phyloP scores from a whole-genome alignment of 2,797 vertebrate genomes.

The Gymnocypris eckloni region DNA sequence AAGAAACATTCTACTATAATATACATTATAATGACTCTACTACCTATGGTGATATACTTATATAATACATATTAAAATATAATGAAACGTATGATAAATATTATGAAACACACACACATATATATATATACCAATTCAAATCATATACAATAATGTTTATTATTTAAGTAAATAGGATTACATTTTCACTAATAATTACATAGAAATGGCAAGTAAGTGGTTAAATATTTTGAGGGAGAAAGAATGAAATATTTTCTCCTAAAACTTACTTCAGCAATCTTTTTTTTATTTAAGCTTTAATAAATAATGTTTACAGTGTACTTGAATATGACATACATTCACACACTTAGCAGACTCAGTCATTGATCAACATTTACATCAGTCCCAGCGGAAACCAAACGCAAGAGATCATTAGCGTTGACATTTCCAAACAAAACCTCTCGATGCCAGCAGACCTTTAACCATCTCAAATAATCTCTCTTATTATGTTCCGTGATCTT shows the following conservation, averaged over 20 bases:
- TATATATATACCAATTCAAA: background rate
- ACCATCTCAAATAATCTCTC: slow-evolving; percentile 8
- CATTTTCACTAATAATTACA: background rate
- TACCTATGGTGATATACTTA: background rate
- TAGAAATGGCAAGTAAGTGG: background rate
- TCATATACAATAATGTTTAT: background rate
- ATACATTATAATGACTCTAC: background rate
- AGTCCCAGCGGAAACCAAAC: background rate
- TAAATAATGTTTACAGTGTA: background rate
- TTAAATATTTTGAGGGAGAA: background rate
- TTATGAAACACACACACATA: background rate
- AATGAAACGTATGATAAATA: background rate
- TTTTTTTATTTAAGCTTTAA: background rate
- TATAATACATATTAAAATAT: background rate
- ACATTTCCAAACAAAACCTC: slow-evolving; percentile 36
- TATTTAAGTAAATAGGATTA: background rate
- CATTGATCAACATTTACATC: slow-evolving; percentile 21
- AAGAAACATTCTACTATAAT: background rate
- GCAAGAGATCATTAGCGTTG: background rate
- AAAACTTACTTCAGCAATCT: background rate
- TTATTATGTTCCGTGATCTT: slow-evolving; percentile 35
- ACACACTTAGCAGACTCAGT: background rate
- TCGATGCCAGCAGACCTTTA: slow-evolving; percentile 25
- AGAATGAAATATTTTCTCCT: background rate
- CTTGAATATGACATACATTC: background rate